A percentile compares a stretch with the other conserved stretches of the same genome.
Conservation (phyloP, 2,888 invertebrate genomes). For the Ethmia dodecea region DNA sequence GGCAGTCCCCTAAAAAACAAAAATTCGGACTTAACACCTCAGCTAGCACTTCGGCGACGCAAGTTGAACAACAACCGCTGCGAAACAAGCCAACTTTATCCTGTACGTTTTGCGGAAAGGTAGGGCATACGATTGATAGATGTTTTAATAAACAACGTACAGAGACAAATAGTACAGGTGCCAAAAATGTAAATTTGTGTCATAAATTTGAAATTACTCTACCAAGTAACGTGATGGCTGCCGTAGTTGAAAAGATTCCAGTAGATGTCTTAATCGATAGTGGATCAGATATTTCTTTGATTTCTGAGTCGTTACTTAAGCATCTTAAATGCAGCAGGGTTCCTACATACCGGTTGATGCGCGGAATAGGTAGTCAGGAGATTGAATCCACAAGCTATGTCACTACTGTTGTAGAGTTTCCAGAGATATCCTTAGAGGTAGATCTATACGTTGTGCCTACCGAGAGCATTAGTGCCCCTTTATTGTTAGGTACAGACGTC, state of each 20-base stretch:
- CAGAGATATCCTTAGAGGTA: conserved; percentile 18
- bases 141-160: conserved; percentile 7
- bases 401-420: conserved; percentile 15
- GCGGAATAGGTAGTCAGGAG: conserved; percentile 14
- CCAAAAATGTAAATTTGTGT: no score
- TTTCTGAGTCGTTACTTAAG: conserved; percentile 14
- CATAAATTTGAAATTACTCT: conserved; percentile 7
- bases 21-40: neutral
- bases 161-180: neutral
- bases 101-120: neutral
- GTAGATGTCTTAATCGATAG: conserved; percentile 9
- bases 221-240: conserved; percentile 11
- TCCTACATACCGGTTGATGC: conserved; percentile 2
- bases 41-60: neutral
- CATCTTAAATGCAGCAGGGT: conserved; percentile 15
- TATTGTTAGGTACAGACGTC: conserved; percentile 23
- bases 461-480: conserved; percentile 14
- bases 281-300: conserved; percentile 14
- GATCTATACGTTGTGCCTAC: conserved; percentile 17
- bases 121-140: neutral
- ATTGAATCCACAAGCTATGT: conserved; percentile 10
- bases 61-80: neutral
- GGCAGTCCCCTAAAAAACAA: neutral
- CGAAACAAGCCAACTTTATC: neutral
- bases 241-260: conserved; percentile 13